Evolutionary conservation across 2,113 vertebrate species (phyloP).

Genomic region (Cheirogaleus medius): DNA sequence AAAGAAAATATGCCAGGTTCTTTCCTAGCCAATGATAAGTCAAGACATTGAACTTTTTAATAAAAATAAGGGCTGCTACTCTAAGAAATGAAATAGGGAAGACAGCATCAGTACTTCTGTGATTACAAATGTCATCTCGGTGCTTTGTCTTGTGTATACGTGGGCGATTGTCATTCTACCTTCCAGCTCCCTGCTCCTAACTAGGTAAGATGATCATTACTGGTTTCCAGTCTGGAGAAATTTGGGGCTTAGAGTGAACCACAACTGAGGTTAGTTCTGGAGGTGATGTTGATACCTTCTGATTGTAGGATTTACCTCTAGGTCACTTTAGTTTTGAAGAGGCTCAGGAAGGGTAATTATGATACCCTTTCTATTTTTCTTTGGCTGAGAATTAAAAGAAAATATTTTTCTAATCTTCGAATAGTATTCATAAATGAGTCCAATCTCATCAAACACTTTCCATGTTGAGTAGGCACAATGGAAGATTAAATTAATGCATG

Average conservation of each 20-base stretch:
- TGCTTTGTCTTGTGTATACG: not conserved
- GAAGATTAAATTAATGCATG: not conserved
- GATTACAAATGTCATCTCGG: not conserved
- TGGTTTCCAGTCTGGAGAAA: not conserved
- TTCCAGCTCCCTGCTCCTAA: not conserved
- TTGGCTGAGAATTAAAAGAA: not conserved
- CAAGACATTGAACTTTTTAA: not conserved
- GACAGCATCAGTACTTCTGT: not conserved
- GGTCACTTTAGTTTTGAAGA: not conserved
- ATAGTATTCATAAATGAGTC: not conserved
- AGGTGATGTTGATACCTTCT: not conserved
- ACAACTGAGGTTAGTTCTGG: not conserved
- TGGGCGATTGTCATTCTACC: not conserved
- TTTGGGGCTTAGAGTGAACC: not conserved
- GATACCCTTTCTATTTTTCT: not conserved
- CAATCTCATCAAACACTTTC: not conserved
- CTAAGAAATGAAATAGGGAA: not conserved
- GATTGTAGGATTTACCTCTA: not conserved
- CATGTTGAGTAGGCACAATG: not conserved
- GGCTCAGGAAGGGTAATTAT: not conserved
- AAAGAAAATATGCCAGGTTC: not conserved
- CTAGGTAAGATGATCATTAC: not conserved
- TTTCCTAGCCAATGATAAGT: not conserved
- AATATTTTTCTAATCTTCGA: not conserved
- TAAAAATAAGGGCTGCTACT: not conserved